Conservation (phyloP, 2,797 vertebrate species). For the Petrocephalus sullivani region DNA sequence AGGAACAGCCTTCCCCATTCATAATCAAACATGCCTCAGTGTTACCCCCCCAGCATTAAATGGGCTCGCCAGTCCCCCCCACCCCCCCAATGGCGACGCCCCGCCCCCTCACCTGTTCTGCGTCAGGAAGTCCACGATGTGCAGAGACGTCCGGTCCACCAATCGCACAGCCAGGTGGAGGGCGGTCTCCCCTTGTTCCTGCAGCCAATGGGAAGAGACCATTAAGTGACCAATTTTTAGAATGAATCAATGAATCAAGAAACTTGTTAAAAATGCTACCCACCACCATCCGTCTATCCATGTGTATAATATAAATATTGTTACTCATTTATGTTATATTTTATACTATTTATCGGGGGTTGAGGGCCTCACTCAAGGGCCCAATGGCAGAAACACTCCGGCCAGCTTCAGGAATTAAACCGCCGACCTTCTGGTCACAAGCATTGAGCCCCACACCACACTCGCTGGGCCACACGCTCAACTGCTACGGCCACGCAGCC, state of each 20-base stretch:
- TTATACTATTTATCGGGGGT: neutral
- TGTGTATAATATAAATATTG: neutral
- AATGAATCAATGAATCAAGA: neutral
- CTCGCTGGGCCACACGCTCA: no score
- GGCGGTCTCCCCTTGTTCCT: constrained; percentile 94
- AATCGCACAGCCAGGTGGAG: constrained; percentile 92
- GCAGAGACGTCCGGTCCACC: constrained; percentile 92
- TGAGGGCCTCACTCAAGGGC: neutral
- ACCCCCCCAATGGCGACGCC: neutral
- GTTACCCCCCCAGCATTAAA: neutral
- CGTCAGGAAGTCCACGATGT: constrained; percentile 94
- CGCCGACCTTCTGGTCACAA: neutral
- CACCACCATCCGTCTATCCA: neutral
- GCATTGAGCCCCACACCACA: neutral
- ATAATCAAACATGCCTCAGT: neutral
- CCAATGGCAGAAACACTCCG: neutral
- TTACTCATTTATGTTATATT: neutral
- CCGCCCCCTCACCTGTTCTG: constrained; percentile 80
- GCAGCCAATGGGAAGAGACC: constrained; percentile 13
- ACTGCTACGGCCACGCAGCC: neutral
- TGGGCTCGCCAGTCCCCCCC: neutral
- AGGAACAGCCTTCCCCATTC: neutral
- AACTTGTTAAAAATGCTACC: neutral
- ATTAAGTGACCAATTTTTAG: neutral
- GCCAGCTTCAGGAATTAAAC: neutral